These are phyloP conservation scores for Glaucomys volans DNA, from an alignment of 2,113 vertebrate species.

Conservation along the genomic window DNA sequence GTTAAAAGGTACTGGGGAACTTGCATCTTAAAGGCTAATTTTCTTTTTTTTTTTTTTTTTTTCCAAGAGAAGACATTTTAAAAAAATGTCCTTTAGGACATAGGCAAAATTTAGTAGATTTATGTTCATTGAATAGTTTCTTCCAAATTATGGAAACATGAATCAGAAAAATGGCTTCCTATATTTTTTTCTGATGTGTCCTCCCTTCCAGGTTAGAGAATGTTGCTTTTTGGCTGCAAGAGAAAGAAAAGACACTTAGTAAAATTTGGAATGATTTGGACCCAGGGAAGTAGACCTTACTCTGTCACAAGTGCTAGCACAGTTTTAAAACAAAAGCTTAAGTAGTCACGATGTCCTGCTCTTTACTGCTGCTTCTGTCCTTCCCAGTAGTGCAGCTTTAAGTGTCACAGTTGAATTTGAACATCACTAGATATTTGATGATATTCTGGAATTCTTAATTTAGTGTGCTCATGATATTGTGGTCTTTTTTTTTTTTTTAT, in stretches of 20 bases:
- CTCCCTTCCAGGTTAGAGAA: not conserved
- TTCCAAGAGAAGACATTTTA: not conserved
- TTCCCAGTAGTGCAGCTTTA: not conserved
- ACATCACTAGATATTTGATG: not conserved
- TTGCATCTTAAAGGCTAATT: not conserved
- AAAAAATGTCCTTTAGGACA: not conserved
- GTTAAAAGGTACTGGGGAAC: not conserved
- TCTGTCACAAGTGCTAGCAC: not conserved
- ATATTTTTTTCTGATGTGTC: not conserved
- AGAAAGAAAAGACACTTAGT: not conserved
- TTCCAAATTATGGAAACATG: not conserved
- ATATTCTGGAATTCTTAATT: not conserved
- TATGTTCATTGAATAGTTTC: not conserved
- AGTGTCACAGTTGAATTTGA: not conserved
- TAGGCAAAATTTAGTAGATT: constrained; percentile 10
- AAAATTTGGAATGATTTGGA: not conserved
- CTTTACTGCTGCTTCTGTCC: not conserved
- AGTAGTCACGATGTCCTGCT: not conserved
- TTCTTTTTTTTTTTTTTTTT: not conserved
- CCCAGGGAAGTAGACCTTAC: too few species aligned
- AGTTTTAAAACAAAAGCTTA: constrained; percentile 4
- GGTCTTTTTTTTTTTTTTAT: not conserved
- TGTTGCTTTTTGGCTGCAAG: not conserved
- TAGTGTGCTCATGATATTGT: not conserved
- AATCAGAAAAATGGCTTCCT: constrained; percentile 6